A percentile compares a stretch with the other conserved stretches of the same genome.
phyloP scores from a whole-genome alignment of 2,113 vertebrate species.

The Sinosuthora webbiana region DNA sequence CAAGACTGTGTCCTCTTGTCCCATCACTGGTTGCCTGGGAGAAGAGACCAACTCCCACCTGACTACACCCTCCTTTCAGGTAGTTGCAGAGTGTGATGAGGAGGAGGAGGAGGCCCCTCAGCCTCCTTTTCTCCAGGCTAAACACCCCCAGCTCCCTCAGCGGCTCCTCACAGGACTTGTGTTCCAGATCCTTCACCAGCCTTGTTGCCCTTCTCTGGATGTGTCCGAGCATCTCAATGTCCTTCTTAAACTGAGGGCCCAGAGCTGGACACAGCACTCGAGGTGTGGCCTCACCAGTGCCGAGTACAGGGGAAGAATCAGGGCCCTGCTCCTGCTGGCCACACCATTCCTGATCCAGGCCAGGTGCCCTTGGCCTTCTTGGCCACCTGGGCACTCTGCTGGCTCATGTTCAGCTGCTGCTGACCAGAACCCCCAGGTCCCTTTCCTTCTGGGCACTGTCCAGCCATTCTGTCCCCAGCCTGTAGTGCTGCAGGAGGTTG shows the following conservation, averaged over 20 bases:
- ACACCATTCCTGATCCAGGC: not conserved
- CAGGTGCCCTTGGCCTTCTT: not conserved
- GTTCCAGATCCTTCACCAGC: not conserved
- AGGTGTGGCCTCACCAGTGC: not conserved
- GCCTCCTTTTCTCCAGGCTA: not conserved
- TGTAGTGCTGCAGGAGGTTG: not conserved
- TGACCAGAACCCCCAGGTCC: no score
- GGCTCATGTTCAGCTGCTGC: not conserved
- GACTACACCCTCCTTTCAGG: not conserved
- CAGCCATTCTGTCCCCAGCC: not conserved
- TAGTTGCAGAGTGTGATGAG: not conserved
- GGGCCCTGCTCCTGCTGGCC: not conserved
- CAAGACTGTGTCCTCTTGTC: not conserved
- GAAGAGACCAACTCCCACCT: not conserved
- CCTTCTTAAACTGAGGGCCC: not conserved
- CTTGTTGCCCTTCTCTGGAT: not conserved
- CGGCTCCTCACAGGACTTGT: not conserved
- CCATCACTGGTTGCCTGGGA: not conserved
- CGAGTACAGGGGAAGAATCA: not conserved
- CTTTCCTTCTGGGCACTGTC: not conserved
- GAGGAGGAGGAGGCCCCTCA: no score
- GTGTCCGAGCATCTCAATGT: fast-evolving
- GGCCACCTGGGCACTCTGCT: not conserved
- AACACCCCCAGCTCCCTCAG: not conserved
- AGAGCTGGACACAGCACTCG: not conserved